A percentile compares a stretch with the other conserved stretches of the same genome.
phyloP scores from a whole-genome alignment of 2,797 vertebrate genomes.

The Notoglanidium macrostoma region DNA sequence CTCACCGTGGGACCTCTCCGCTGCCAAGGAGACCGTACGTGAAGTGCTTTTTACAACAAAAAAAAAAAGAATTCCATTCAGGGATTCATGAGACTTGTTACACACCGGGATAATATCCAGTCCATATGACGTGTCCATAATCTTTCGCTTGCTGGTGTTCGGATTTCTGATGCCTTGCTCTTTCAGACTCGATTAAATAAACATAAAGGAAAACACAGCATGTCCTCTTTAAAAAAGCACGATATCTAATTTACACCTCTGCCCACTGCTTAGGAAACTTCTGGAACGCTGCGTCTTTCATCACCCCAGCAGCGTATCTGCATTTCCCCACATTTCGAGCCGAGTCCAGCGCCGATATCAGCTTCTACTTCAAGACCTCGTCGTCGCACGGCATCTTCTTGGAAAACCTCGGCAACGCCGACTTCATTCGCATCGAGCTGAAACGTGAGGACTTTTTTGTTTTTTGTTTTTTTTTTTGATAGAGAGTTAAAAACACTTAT shows the following conservation, averaged over 20 bases:
- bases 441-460: conserved; percentile 77
- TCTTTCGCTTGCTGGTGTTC: background rate
- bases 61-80: background rate
- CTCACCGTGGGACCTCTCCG: conserved; percentile 87
- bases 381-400: conserved; percentile 90
- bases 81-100: background rate
- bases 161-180: background rate
- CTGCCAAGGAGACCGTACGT: conserved; percentile 94
- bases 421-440: conserved; percentile 89
- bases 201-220: no score
- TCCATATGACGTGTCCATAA: background rate
- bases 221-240: background rate
- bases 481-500: background rate
- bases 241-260: background rate
- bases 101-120: background rate
- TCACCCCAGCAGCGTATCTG: conserved; percentile 87
- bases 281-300: conserved; percentile 92
- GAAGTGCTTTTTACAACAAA: background rate
- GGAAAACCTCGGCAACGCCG: conserved; percentile 86
- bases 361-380: conserved; percentile 96
- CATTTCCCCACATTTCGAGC: conserved; percentile 89
- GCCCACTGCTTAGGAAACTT: conserved; percentile 78
- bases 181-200: background rate
- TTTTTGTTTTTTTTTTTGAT: background rate
- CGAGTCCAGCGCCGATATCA: conserved; percentile 90